Conservation (phyloP, 2,797 vertebrate genomes). For the Phylloscopus collybita region DNA sequence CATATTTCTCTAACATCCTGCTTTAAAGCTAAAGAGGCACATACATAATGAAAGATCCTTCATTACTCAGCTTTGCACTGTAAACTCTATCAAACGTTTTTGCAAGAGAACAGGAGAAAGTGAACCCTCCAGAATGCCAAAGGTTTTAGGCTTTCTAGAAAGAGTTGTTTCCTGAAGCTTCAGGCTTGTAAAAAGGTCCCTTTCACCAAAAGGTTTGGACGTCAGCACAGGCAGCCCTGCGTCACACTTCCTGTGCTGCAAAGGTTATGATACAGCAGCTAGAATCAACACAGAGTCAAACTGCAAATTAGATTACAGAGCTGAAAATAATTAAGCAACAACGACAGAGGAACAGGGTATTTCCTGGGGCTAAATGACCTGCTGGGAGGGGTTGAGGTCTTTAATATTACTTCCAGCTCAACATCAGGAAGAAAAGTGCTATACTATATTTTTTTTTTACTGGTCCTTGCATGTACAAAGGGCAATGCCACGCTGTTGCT, state of each 20-base stretch:
- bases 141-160: slow-evolving; percentile 6
- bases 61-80: slow-evolving; percentile 30
- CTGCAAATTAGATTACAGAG: slow-evolving; percentile 62
- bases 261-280: background rate
- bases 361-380: slow-evolving; percentile 64
- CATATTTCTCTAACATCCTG: slow-evolving; percentile 50
- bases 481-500: background rate
- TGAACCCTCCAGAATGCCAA: background rate
- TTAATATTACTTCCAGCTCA: slow-evolving; percentile 45
- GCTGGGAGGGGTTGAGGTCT: slow-evolving; percentile 41
- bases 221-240: background rate
- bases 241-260: background rate
- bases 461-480: background rate
- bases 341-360: slow-evolving; percentile 8
- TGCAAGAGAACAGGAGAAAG: background rate
- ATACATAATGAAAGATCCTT: slow-evolving; percentile 4
- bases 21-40: slow-evolving; percentile 48
- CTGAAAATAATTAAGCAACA: slow-evolving; percentile 69
- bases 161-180: background rate
- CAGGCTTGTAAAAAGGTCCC: background rate
- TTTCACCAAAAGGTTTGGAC: background rate
- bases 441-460: slow-evolving; percentile 11
- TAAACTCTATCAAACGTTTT: slow-evolving; percentile 32
- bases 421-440: slow-evolving; percentile 28
- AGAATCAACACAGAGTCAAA: slow-evolving; percentile 60